A percentile compares a stretch with the other conserved stretches of the same genome.
Conservation (phyloP, 2,888 invertebrate genomes). For the Leptura quadrifasciata region DNA sequence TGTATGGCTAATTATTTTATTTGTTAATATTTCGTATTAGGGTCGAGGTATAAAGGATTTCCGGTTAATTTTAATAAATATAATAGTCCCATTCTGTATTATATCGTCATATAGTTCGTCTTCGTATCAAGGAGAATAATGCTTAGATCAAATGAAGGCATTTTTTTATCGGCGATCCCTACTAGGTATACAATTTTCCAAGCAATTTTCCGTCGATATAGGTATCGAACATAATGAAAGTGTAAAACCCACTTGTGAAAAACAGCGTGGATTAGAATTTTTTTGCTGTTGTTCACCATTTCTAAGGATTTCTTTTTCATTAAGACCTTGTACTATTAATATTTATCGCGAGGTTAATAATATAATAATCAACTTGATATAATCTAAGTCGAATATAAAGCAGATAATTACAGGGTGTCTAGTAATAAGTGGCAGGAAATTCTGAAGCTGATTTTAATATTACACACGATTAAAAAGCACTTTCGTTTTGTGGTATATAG, state of each 20-base stretch:
- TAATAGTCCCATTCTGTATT: constrained; percentile 9
- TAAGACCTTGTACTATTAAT: neutral
- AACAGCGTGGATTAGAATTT: neutral
- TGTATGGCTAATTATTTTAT: constrained; percentile 22
- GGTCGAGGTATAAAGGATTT: constrained; percentile 35
- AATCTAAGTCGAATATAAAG: neutral
- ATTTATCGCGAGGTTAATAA: neutral
- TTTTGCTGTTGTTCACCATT: neutral
- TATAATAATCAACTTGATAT: neutral
- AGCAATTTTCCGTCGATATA: neutral
- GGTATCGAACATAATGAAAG: neutral
- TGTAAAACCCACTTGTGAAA: neutral
- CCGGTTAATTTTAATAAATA: constrained; percentile 34
- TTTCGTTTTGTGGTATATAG: no score
- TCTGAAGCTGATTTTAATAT: no score
- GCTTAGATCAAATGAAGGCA: neutral
- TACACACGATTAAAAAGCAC: no score
- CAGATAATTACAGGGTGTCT: no score
- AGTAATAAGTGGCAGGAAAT: no score
- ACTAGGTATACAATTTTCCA: neutral
- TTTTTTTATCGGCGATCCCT: neutral
- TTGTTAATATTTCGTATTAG: constrained; percentile 20
- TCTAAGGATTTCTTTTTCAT: neutral
- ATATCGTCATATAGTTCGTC: neutral
- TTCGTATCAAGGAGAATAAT: neutral